Evolutionary conservation across 1,140 invertebrate genomes (phyloP).

Genomic region (Ganaspis sp.): DNA sequence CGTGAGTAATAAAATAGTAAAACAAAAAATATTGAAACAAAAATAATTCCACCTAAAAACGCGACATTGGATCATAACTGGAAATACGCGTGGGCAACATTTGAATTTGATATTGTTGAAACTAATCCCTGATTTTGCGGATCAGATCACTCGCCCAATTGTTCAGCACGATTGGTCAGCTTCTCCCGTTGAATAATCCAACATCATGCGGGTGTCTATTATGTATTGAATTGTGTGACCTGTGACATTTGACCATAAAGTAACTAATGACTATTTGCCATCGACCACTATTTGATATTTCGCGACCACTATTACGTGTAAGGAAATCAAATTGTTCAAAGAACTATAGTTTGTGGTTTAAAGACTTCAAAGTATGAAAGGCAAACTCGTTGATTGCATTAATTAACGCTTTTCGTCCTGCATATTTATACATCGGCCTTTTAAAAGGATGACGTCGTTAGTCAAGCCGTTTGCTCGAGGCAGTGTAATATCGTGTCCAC

Average conservation of each 20-base stretch:
- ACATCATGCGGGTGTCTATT: slow-evolving; percentile 22
- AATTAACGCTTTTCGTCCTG: slow-evolving; percentile 14
- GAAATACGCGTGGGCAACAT: neutral
- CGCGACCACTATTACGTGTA: neutral
- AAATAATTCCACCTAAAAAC: no score
- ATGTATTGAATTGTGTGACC: neutral
- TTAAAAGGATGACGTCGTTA: slow-evolving; percentile 7
- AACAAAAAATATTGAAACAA: no score
- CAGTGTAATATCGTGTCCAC: neutral
- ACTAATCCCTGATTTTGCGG: slow-evolving; percentile 17
- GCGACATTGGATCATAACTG: no score
- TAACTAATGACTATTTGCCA: neutral
- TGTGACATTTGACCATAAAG: neutral
- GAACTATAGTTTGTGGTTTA: neutral
- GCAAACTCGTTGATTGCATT: neutral
- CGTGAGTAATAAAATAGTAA: no score
- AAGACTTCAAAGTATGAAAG: neutral
- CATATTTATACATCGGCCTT: neutral
- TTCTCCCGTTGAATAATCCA: neutral
- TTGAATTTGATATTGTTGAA: slow-evolving; percentile 30
- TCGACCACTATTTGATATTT: neutral
- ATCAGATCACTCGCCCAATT: slow-evolving; percentile 18
- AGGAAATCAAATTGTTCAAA: neutral
- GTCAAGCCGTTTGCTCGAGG: slow-evolving; percentile 2
- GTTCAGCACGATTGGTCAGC: slow-evolving; percentile 13